Evolutionary conservation across 2,113 vertebrate genomes (phyloP), one percentile per base, ranked within the genome.

Genomic region (Dissostichus mawsoni): DNA sequence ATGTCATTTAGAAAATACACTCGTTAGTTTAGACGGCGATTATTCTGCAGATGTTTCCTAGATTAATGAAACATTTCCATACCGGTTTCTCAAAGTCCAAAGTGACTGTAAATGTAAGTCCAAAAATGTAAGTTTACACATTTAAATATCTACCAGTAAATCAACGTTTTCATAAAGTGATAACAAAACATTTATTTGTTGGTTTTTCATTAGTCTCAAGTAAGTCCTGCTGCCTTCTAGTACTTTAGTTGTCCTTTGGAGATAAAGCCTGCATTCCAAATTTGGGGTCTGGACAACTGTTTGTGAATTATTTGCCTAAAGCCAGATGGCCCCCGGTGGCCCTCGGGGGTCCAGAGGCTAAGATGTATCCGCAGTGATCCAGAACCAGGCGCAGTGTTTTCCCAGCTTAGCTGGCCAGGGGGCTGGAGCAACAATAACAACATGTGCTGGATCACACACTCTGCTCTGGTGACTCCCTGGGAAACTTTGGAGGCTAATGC

Each of bases 341-440:
- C 78, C 52, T 25, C 58, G 13, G 80, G 79, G 87, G 65, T 87
- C 81, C 69, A 55, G 57, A 77, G 82, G 79, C 83, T 77, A 58
- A 61, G 81, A 86, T 87, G 18, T 85, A 83, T 36, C 83, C 66
- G 17, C 70, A 70, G 74, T 65, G 74, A 78, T 81, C 79, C 71
- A 78, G 65, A 81, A 76, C 83, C 70, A 47, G 56, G 6, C 74
- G 59, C 64, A 2, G 83, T 92, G 90, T 93, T 93, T 92, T 92
- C 89, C 89, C 92, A 93, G 92, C 90, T 92, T 92, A 69, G 80
- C 88, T 13, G 69, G 53, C 85, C 69, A 6, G 92, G 88, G 77
- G 88, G 78, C 81, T 78, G 14, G 2, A 67, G 85, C 84, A 87
- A 91, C 74, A 89, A 92, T 73, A 93, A 92, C 78, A 92, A 91